A percentile compares a stretch with the other conserved stretches of the same genome.
Evolutionary conservation across 1,140 invertebrate species (phyloP).

Genomic region (Oreohelix idahoensis): DNA sequence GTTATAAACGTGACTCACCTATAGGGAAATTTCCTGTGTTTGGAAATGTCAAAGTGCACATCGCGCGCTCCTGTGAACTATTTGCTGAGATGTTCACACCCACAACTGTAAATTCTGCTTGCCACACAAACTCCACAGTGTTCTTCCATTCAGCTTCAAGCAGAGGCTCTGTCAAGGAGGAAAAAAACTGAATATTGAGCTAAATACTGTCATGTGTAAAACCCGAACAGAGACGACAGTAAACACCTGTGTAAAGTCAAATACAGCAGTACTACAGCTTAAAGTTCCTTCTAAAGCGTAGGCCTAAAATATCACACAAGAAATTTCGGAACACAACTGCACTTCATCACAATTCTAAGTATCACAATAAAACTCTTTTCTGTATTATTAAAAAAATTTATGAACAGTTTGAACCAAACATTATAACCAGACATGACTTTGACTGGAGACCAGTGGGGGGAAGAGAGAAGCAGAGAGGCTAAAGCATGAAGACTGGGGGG

Average conservation of each 20-base stretch:
- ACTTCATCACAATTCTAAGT: no score
- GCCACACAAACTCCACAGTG: constrained; percentile 32
- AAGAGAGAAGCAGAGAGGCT: no score
- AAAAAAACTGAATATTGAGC: background rate
- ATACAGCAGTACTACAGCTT: background rate
- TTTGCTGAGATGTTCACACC: constrained; percentile 34
- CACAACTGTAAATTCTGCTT: background rate
- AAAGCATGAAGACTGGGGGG: no score
- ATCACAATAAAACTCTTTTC: no score
- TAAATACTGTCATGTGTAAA: background rate
- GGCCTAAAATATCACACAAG: no score
- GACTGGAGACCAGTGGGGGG: no score
- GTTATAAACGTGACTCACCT: constrained; percentile 30
- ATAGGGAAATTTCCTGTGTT: constrained; percentile 27
- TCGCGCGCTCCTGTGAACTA: constrained; percentile 17
- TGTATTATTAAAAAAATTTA: no score
- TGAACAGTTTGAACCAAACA: no score
- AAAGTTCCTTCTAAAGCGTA: no score
- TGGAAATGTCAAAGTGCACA: constrained; percentile 35
- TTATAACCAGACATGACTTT: no score
- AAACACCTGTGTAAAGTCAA: background rate
- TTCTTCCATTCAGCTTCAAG: constrained; percentile 29
- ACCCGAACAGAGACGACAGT: background rate
- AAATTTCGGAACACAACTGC: no score
- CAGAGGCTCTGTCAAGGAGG: constrained; percentile 17